These are phyloP conservation scores for Apotomis turbidana DNA, from an alignment of 2,888 invertebrate species.

Conservation along the genomic window DNA sequence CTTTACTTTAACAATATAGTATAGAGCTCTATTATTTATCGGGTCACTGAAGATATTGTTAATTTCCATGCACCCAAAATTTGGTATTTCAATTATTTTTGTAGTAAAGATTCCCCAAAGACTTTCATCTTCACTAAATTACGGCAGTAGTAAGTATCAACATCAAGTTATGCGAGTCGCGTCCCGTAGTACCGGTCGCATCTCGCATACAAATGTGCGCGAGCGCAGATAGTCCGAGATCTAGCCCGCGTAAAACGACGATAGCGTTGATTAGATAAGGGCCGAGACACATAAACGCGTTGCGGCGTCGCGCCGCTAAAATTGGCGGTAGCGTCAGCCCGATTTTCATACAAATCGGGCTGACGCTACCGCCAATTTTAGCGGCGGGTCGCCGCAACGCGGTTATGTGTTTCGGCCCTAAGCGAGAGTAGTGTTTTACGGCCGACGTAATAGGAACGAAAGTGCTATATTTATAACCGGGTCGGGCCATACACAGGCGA, in stretches of 20 bases:
- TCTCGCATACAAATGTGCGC: slow-evolving; percentile 21
- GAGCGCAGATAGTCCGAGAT: slow-evolving; percentile 19
- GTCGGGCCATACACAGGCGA: no score
- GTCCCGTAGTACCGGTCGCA: slow-evolving; percentile 1
- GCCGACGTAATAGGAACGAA: slow-evolving; percentile 4
- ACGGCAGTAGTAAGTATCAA: slow-evolving; percentile 3
- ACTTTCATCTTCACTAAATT: slow-evolving; percentile 23
- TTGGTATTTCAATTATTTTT: background rate
- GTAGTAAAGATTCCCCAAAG: background rate
- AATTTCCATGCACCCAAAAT: no score
- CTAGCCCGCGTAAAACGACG: slow-evolving; percentile 1
- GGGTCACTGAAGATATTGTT: no score
- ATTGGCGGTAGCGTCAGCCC: no score
- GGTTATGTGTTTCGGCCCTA: no score
- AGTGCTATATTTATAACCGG: background rate
- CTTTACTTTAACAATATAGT: no score
- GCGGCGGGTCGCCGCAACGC: no score
- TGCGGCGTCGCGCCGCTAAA: no score
- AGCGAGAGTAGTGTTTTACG: slow-evolving; percentile 10
- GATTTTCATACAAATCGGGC: no score
- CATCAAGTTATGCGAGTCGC: slow-evolving; percentile 14
- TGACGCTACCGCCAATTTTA: no score
- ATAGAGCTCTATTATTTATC: no score
- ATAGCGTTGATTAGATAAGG: slow-evolving; percentile 20
- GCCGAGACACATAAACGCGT: no score